Percentiles rank a stretch among this genome's conserved stretches.
Conservation (phyloP, 2,113 vertebrate genomes). For the Thunnus maccoyii region DNA sequence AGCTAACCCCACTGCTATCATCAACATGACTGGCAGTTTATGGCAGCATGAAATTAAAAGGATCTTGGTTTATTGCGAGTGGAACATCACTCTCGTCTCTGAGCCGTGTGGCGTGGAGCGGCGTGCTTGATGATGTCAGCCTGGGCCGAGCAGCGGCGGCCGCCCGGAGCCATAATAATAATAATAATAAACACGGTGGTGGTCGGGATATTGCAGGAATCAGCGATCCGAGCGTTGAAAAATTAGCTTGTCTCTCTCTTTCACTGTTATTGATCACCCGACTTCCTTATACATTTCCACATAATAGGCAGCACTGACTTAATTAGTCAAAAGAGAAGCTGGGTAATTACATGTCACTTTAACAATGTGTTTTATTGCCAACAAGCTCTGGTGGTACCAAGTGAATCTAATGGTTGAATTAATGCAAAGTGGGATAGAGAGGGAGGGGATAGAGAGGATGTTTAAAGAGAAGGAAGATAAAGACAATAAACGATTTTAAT, state of each 20-base stretch:
- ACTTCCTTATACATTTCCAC: constrained; percentile 80
- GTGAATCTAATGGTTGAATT: constrained; percentile 63
- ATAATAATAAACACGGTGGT: constrained; percentile 17
- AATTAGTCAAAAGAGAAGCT: constrained; percentile 81
- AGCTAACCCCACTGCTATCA: constrained; percentile 24
- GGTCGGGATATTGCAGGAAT: constrained; percentile 53
- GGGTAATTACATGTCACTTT: constrained; percentile 83
- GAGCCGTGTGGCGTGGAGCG: background rate
- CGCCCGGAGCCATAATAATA: constrained; percentile 32
- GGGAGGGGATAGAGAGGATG: constrained; percentile 14
- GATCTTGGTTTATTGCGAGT: constrained; percentile 52
- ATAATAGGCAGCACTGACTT: constrained; percentile 78
- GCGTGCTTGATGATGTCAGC: constrained; percentile 32
- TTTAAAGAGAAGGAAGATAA: background rate
- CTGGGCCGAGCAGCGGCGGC: background rate
- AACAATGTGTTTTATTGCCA: constrained; percentile 82
- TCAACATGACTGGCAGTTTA: constrained; percentile 66
- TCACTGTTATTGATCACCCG: constrained; percentile 82
- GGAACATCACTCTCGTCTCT: constrained; percentile 48
- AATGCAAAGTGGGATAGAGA: constrained; percentile 61
- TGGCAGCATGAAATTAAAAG: constrained; percentile 73
- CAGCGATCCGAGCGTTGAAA: constrained; percentile 65
- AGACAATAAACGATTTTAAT: background rate
- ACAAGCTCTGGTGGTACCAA: constrained; percentile 62
- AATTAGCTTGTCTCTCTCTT: constrained; percentile 73